Evolutionary conservation across 2,113 vertebrate species (phyloP), one percentile per base, ranked within the genome.

Genomic region (Salvelinus sp.): DNA sequence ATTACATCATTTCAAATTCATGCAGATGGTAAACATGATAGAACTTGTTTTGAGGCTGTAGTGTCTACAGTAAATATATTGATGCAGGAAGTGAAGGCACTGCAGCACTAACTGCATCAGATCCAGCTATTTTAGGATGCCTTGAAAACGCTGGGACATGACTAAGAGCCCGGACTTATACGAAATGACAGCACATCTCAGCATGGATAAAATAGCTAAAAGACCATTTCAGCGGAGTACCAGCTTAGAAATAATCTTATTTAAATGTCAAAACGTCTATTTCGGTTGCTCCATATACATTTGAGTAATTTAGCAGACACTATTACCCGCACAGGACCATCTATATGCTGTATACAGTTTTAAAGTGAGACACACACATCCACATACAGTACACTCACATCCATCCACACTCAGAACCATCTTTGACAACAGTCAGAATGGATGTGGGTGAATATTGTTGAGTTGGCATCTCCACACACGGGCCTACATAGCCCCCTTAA

Each of bases 151-250:
- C 13, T 18, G 30, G 28, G 38, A 44, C 65, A 25, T 67, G 65
- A 67, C 65, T 67, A 67, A 67, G 27, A 38, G 16, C 65, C 28
- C 2, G 38, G 27, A 28, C 30, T 67, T 67, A 67, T 67, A 44
- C 2, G 18, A 67, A 33, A 28, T 14, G 65, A 67, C 28, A 67
- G 65, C 65, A 28, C 65, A 67, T 67, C 65, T 38, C 65, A 67
- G 65, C 28, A 7, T 20, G 28, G 7, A 33, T 16, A 20, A 67
- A 30, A 67, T 9, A 67, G 58, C 58, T 22, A 62, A 67, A 7
- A n/a, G 2, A 28, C 3, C 3, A 27, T 33, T 33, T 67, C 30
- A 38, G 28, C 2, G 16, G 25, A 5, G 27, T 33, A 16, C 28
- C 27, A 38, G 13, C 65, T 67, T 67, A 5, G 14, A 30, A 67